Evolutionary conservation across 2,888 invertebrate genomes (phyloP).

Genomic region (Drosophila limbata): DNA sequence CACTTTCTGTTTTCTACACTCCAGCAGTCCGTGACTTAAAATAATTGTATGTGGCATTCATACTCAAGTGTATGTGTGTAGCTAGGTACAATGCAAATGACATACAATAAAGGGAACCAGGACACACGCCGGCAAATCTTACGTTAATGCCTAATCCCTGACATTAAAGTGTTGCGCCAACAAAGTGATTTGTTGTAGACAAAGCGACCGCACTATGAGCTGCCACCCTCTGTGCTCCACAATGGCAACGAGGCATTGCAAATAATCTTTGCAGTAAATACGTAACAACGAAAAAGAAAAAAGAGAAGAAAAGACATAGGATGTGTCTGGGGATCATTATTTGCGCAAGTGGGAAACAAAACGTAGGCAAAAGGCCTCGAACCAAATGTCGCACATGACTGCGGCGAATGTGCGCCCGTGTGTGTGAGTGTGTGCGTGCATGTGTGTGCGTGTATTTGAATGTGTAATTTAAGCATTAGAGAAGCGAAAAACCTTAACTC

Average conservation of each 20-base stretch:
- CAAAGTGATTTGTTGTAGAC: constrained; percentile 80
- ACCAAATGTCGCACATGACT: constrained; percentile 77
- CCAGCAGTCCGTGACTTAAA: constrained; percentile 36
- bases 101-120: constrained; percentile 44
- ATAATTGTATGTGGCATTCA: constrained; percentile 38
- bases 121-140: constrained; percentile 64
- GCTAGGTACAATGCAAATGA: constrained; percentile 58
- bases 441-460: constrained; percentile 64
- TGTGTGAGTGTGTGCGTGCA: constrained; percentile 27
- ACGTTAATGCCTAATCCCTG: constrained; percentile 79
- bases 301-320: constrained; percentile 27
- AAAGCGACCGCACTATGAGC: constrained; percentile 68
- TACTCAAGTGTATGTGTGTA: constrained; percentile 10
- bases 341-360: constrained; percentile 79
- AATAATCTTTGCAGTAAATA: constrained; percentile 81
- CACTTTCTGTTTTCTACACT: constrained; percentile 23
- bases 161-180: constrained; percentile 81
- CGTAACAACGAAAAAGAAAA: constrained; percentile 49
- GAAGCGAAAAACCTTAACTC: constrained; percentile 74
- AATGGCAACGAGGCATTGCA: constrained; percentile 72
- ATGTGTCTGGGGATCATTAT: constrained; percentile 82
- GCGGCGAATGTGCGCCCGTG: constrained; percentile 54
- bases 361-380: constrained; percentile 67
- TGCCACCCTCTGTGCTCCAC: constrained; percentile 25
- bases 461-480: constrained; percentile 82